A percentile compares a stretch with the other conserved stretches of the same genome.
These are phyloP conservation scores for Brienomyrus longianalis DNA, from an alignment of 2,113 vertebrate genomes.

Conservation along the genomic window DNA sequence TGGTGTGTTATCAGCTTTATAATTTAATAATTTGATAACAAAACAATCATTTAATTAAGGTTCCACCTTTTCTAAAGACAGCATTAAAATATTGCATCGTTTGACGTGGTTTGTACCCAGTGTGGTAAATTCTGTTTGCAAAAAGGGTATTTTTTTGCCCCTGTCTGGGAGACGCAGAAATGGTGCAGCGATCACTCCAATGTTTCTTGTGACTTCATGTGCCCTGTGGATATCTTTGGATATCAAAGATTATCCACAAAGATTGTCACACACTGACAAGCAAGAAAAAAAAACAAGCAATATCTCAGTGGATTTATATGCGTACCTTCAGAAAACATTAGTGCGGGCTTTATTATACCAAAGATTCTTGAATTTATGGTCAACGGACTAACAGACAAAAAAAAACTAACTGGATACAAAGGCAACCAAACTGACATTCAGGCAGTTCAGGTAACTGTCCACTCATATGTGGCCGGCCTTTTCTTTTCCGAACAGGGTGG, in stretches of 20 bases:
- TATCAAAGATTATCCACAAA: neutral
- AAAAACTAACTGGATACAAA: neutral
- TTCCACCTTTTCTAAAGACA: neutral
- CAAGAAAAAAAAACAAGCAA: neutral
- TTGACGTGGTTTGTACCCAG: neutral
- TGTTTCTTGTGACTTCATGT: neutral
- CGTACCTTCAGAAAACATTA: neutral
- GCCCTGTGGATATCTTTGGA: neutral
- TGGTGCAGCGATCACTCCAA: neutral
- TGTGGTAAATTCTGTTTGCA: neutral
- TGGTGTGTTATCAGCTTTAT: neutral
- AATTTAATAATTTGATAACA: neutral
- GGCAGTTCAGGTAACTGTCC: neutral
- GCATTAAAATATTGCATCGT: neutral
- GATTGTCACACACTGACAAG: neutral
- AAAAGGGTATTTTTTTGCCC: neutral
- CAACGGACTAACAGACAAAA: neutral
- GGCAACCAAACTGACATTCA: neutral
- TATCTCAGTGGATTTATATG: neutral
- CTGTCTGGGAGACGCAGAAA: neutral
- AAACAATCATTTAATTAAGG: neutral
- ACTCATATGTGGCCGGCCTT: too few relatives aligned
- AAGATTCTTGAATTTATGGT: neutral
- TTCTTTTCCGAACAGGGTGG: constrained; percentile 62
- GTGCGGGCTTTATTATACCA: neutral